These are phyloP conservation scores for Bradynema listronoti DNA, from an alignment of 1,140 invertebrate genomes.

Conservation along the genomic window DNA sequence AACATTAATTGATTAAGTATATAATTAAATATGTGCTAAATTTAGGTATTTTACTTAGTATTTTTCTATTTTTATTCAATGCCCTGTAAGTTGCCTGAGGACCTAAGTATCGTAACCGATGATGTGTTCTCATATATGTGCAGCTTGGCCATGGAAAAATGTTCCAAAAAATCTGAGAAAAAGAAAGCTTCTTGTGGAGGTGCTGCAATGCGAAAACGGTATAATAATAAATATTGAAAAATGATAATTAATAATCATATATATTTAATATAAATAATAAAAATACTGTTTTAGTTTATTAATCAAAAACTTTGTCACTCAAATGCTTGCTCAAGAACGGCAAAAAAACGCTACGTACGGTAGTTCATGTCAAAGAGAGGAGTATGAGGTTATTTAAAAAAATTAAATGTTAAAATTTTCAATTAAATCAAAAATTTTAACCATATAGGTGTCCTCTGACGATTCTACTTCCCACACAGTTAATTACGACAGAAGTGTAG, in stretches of 20 bases:
- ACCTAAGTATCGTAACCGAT: conserved; percentile 16
- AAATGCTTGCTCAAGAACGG: conserved; percentile 43
- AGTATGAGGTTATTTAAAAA: not conserved
- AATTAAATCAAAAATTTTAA: not conserved
- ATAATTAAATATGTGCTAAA: too few relatives aligned
- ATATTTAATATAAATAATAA: too few relatives aligned
- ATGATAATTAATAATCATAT: too few relatives aligned
- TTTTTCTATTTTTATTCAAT: too few relatives aligned
- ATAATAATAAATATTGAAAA: too few relatives aligned
- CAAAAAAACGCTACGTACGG: conserved; percentile 2
- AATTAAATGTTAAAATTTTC: not conserved
- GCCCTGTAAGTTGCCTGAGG: too few relatives aligned
- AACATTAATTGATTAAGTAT: too few relatives aligned
- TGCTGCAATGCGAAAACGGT: conserved; percentile 49
- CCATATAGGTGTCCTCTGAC: not conserved
- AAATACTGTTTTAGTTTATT: conserved; percentile 30
- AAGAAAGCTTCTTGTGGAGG: conserved; percentile 49
- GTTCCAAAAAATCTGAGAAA: conserved; percentile 47
- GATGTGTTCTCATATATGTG: conserved; percentile 48
- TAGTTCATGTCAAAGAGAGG: not conserved
- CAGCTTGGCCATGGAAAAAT: conserved; percentile 43
- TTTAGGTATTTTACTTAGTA: too few relatives aligned
- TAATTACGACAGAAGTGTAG: too few relatives aligned
- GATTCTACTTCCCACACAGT: not conserved
- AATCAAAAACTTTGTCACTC: conserved; percentile 48